Conservation (phyloP, 2,888 invertebrate species). For the Lithophane socia region DNA sequence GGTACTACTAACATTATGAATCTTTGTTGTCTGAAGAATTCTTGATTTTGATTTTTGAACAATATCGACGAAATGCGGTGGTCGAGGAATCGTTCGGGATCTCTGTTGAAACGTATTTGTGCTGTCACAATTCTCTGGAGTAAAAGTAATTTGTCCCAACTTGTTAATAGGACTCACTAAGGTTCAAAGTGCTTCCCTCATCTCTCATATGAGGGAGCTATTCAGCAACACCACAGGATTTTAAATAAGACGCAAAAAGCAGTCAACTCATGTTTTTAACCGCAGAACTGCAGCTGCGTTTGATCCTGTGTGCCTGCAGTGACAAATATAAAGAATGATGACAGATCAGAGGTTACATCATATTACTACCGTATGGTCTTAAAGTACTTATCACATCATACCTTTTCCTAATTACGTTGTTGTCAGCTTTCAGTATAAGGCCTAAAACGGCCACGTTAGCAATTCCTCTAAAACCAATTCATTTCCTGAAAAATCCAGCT, state of each 20-base stretch:
- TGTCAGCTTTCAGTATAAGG: background rate
- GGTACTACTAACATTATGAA: too few relatives aligned
- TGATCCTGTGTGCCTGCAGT: background rate
- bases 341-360: constrained; percentile 33
- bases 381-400: constrained; percentile 17
- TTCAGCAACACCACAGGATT: background rate
- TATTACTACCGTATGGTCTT: background rate
- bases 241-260: constrained; percentile 14
- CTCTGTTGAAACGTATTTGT: background rate
- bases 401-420: background rate
- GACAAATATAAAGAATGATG: constrained; percentile 29
- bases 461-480: too few relatives aligned
- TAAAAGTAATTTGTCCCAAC: background rate
- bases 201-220: background rate
- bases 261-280: constrained; percentile 12
- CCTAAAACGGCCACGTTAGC: too few relatives aligned
- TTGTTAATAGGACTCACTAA: background rate
- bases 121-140: background rate
- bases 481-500: too few relatives aligned
- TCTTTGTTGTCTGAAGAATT: too few relatives aligned
- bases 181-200: background rate
- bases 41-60: too few relatives aligned
- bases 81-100: background rate
- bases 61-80: too few relatives aligned
- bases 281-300: constrained; percentile 45